Conservation (phyloP, 2,113 vertebrate species). For the Scomber scombrus region DNA sequence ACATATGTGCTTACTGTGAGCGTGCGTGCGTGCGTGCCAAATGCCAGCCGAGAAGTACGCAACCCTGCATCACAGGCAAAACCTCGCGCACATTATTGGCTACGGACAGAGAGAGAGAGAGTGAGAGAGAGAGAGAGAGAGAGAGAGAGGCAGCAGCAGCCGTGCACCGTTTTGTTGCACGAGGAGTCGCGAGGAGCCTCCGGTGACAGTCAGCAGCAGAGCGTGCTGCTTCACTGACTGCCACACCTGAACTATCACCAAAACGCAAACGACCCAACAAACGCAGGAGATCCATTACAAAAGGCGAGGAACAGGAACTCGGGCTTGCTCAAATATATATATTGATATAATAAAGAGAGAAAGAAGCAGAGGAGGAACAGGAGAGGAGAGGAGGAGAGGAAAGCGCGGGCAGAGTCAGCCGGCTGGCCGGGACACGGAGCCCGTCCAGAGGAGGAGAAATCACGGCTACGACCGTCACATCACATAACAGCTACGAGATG, state of each 20-base stretch:
- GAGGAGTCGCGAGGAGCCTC: conserved; percentile 54
- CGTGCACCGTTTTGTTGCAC: conserved; percentile 40
- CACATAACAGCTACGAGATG: conserved; percentile 56
- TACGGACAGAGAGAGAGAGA: neutral
- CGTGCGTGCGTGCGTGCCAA: neutral
- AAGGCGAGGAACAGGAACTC: conserved; percentile 10
- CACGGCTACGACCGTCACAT: conserved; percentile 58
- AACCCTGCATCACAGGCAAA: conserved; percentile 35
- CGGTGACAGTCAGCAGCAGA: conserved; percentile 46
- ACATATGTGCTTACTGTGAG: conserved; percentile 18
- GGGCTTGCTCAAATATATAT: neutral
- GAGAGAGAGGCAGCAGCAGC: neutral
- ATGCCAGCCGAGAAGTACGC: neutral
- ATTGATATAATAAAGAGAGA: neutral
- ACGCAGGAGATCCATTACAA: neutral
- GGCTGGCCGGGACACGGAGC: conserved; percentile 45
- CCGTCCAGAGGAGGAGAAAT: conserved; percentile 14
- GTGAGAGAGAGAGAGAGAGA: conserved; percentile 25
- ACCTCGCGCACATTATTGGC: conserved; percentile 52
- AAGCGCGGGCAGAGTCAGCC: conserved; percentile 2
- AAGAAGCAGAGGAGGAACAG: neutral
- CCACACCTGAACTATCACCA: conserved; percentile 41
- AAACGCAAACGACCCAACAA: neutral
- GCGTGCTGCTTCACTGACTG: conserved; percentile 23
- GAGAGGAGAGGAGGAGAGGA: neutral